Percentiles rank a stretch among this genome's conserved stretches.
These are phyloP conservation scores for Eulemur macaco DNA, from an alignment of 2,113 vertebrate species.

Conservation along the genomic window DNA sequence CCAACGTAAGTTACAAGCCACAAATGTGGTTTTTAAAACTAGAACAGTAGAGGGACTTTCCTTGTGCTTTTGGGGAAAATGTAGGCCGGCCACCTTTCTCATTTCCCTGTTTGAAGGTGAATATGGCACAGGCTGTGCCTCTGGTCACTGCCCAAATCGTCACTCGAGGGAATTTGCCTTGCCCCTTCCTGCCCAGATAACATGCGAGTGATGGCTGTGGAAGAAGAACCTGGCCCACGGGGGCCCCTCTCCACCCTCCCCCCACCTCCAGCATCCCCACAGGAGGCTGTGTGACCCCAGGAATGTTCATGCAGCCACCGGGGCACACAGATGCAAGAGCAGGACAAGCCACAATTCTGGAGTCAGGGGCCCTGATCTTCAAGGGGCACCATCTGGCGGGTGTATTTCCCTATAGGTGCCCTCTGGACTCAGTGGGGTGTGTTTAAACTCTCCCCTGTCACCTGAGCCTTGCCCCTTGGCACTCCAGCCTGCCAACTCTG, in stretches of 20 bases:
- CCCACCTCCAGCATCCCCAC: neutral
- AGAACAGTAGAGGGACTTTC: neutral
- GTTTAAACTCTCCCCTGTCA: neutral
- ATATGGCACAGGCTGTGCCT: neutral
- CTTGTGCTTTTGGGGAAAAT: neutral
- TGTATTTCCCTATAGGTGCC: neutral
- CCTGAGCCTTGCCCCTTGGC: neutral
- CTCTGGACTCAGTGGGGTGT: neutral
- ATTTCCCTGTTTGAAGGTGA: slow-evolving; percentile 33
- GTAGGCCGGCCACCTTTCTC: neutral
- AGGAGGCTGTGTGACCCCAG: neutral
- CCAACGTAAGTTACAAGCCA: neutral
- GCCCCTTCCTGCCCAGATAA: neutral
- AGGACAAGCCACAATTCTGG: neutral
- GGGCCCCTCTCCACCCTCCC: neutral
- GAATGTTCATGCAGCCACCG: accelerated
- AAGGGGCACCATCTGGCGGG: neutral
- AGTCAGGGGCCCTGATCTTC: neutral
- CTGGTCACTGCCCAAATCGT: too few species aligned
- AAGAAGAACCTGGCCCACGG: neutral
- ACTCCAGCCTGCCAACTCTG: neutral
- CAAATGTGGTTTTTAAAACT: neutral
- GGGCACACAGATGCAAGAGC: neutral
- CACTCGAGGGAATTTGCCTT: neutral
- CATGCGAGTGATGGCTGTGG: accelerated